phyloP scores from a whole-genome alignment of 2,888 invertebrate genomes.

The Caenorhabditis wallacei region DNA sequence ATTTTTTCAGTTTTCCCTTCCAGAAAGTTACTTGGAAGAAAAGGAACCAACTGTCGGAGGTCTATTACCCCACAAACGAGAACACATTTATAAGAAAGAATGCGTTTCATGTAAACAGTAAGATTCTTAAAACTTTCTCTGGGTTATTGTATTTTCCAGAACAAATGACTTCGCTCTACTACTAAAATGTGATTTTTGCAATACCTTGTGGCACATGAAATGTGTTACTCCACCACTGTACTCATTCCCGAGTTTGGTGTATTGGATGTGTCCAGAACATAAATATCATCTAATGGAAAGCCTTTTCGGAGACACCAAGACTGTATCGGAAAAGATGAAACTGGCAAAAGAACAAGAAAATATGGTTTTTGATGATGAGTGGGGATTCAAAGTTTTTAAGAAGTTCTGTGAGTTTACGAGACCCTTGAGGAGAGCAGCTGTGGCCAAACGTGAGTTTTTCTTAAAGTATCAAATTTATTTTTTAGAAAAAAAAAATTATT shows the following conservation, averaged over 20 bases:
- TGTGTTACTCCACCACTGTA: neutral
- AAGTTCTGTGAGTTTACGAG: neutral
- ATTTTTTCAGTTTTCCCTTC: neutral
- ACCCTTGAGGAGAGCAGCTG: neutral
- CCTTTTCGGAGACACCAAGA: neutral
- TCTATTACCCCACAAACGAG: neutral
- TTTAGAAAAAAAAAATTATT: no score
- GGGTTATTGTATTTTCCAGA: no score
- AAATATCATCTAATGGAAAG: neutral
- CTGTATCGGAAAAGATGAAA: neutral
- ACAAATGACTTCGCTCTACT: neutral
- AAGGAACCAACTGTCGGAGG: neutral
- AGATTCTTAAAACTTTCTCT: no score
- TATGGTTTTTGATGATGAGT: no score
- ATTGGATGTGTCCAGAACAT: neutral
- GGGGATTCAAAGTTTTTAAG: neutral
- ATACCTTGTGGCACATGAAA: neutral
- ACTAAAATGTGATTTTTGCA: neutral
- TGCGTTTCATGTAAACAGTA: neutral
- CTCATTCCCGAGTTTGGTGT: neutral
- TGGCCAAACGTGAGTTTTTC: no score
- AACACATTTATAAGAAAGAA: neutral
- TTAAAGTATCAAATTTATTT: no score
- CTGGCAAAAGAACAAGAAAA: neutral
- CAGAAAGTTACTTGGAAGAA: neutral